Percentiles rank a stretch among this genome's conserved stretches.
Evolutionary conservation across 2,888 invertebrate genomes (phyloP).

Genomic region (Yponomeuta plumbellus): DNA sequence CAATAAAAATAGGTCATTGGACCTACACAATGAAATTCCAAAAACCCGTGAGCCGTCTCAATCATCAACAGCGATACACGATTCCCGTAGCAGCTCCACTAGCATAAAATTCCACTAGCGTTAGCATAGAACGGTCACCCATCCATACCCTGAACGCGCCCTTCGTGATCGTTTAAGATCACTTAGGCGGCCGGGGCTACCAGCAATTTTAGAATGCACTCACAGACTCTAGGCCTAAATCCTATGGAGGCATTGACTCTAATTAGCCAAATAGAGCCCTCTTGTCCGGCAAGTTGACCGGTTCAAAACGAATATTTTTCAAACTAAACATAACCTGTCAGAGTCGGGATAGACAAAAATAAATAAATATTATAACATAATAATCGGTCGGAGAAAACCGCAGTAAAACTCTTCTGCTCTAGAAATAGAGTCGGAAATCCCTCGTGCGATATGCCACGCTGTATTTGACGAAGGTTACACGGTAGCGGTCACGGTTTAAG

Average conservation of each 20-base stretch:
- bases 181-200: no score
- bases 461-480: constrained; percentile 7
- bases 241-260: not conserved
- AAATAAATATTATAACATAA: constrained; percentile 5
- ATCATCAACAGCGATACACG: not conserved
- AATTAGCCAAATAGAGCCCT: not conserved
- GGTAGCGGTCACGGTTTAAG: constrained; percentile 22
- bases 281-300: not conserved
- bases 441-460: not conserved
- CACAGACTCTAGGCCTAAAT: not conserved
- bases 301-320: not conserved
- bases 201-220: no score
- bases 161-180: no score
- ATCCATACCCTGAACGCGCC: no score
- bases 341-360: constrained; percentile 9
- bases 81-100: constrained; percentile 6
- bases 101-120: no score
- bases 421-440: not conserved
- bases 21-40: not conserved
- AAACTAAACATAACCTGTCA: constrained; percentile 9
- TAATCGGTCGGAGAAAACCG: not conserved
- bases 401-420: not conserved
- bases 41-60: not conserved
- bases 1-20: no score
- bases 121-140: no score